Evolutionary conservation across 2,888 invertebrate species (phyloP).

Genomic region (Metopia argyrocephala): DNA sequence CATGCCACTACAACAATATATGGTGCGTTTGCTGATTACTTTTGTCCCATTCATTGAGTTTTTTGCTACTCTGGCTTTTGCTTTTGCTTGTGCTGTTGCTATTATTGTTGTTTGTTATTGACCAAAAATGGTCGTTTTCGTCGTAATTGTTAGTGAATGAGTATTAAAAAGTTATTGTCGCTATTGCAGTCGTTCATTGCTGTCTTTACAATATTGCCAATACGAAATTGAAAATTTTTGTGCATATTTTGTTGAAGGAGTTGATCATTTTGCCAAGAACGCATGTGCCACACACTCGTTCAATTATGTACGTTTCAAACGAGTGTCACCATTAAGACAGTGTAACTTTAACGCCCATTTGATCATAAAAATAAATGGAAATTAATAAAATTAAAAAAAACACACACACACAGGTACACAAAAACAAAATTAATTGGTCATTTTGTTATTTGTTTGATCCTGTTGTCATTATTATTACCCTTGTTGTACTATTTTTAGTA

Average conservation of each 20-base stretch:
- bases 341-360: background rate
- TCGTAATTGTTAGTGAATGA: background rate
- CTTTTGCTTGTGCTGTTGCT: background rate
- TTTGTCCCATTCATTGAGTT: no score
- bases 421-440: background rate
- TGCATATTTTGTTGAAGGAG: background rate
- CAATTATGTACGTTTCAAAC: background rate
- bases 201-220: background rate
- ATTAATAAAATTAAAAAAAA: background rate
- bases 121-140: slow-evolving; percentile 45
- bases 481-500: background rate
- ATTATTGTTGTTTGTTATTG: background rate
- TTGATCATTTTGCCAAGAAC: slow-evolving; percentile 19
- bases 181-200: slow-evolving; percentile 18
- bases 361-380: background rate
- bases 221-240: no score
- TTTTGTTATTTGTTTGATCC: background rate
- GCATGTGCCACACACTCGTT: slow-evolving; percentile 18
- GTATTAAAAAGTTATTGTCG: background rate
- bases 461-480: slow-evolving; percentile 13
- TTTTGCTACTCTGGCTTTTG: background rate
- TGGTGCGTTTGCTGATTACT: background rate
- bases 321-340: background rate
- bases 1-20: background rate
- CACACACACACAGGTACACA: background rate